Evolutionary conservation across 2,888 invertebrate species (phyloP).

Genomic region (Rambutsinella grinnellia): DNA sequence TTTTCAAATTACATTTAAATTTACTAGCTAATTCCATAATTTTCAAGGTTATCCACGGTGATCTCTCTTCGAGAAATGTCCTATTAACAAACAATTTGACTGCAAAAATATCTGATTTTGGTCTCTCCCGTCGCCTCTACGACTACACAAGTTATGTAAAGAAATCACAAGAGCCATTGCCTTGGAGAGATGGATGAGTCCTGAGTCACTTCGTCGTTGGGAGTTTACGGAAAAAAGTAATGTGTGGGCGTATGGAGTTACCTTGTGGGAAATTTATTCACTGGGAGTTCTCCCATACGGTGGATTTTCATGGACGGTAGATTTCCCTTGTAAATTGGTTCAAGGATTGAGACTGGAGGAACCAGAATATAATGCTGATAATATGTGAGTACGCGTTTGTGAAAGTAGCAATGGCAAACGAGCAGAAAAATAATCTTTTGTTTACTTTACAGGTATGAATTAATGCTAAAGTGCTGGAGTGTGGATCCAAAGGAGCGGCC

Average conservation of each 20-base stretch:
- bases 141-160: conserved; percentile 8
- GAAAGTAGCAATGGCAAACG: neutral
- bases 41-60: neutral
- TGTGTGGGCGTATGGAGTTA: too few species aligned
- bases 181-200: conserved; percentile 5
- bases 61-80: too few species aligned
- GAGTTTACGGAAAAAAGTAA: too few species aligned
- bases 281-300: too few species aligned
- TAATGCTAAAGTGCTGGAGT: neutral
- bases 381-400: neutral
- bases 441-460: neutral
- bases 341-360: neutral
- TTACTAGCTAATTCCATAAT: too few species aligned
- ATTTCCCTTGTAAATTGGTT: too few species aligned
- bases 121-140: too few species aligned
- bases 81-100: neutral
- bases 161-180: conserved; percentile 1
- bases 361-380: too few species aligned
- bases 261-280: too few species aligned
- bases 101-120: neutral
- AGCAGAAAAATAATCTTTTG: too few species aligned
- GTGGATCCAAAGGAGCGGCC: neutral
- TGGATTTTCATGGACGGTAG: neutral
- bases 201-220: too few species aligned
- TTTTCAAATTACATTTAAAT: too few species aligned